Evolutionary conservation across 1,140 invertebrate species (phyloP), one percentile per base, ranked within the genome.

Genomic region (Zaprionus camerounensis): DNA sequence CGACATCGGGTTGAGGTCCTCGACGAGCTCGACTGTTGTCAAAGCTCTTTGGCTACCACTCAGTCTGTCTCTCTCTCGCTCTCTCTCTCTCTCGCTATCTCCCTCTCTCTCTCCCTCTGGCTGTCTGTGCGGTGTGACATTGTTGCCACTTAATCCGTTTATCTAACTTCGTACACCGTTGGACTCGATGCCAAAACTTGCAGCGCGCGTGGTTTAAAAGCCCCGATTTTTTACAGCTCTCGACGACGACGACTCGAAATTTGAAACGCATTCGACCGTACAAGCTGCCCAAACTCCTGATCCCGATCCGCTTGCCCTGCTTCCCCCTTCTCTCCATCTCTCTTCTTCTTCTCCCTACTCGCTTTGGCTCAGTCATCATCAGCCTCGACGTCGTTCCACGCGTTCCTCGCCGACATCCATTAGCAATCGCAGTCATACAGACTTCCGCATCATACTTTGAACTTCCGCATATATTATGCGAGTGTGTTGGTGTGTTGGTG

Each of bases 81-180:
- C 15, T 55, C 20, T 34, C 5, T 17, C 13, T 38, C 15, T n/a
- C n/a, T 9, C 22, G n/a, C n/a, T n/a, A n/a, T 36, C 3, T n/a
- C 26, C 68, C 13, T 44, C 15, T 55, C 20, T 34, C 5, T 17
- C 13, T 38, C 15, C 20, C n/a, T 9, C 22, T 41, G 22, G 31
- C 28, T 36, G 24, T 22, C 57, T 49, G 36, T 46, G 44, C 64
- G 61, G 64, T 83, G 81, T 73, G 72, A 82, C 85, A 90, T 82
- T 90, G 85, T 90, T 85, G 85, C 68, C 85, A 90, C 88, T 91
- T 92, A 92, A 92, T 92, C 91, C 91, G 91, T 92, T 92, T 92
- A 92, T 92, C 91, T 91, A 92, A 88, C 87, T 92, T 92, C 91
- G 91, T 92, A 92, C 91, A 92, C 91, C 88, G 87, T 80, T 92